A percentile compares a stretch with the other conserved stretches of the same genome.
These are phyloP conservation scores for Dromas ardeola DNA, from an alignment of 2,113 vertebrate genomes.

Conservation along the genomic window DNA sequence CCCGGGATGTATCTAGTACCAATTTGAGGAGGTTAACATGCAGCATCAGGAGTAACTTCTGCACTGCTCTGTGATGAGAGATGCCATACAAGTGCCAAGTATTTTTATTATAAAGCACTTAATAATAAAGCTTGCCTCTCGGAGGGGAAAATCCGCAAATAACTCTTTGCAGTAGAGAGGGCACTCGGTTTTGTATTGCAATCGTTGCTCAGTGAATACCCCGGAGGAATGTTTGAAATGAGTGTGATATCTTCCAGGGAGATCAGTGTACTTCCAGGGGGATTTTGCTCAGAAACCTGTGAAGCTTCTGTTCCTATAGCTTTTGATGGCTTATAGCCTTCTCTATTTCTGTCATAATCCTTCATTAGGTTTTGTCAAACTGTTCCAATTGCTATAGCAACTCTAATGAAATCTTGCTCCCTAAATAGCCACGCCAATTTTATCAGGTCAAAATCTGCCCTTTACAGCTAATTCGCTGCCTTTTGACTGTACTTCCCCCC, in stretches of 20 bases:
- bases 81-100: not conserved
- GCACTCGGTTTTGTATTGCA: not conserved
- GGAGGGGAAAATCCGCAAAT: not conserved
- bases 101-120: conserved; percentile 10
- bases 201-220: not conserved
- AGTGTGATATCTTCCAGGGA: conserved; percentile 3
- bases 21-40: not conserved
- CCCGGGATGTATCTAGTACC: not conserved
- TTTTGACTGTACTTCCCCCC: not conserved
- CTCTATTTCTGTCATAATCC: conserved; percentile 54
- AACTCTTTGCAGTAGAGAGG: not conserved
- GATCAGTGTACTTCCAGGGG: conserved; percentile 12
- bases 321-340: conserved; percentile 8
- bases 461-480: not conserved
- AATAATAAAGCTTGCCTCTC: not conserved
- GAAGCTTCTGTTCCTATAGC: conserved; percentile 21
- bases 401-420: conserved; percentile 64
- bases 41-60: not conserved
- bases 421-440: conserved; percentile 49
- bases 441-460: conserved; percentile 45
- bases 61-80: not conserved
- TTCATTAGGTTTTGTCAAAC: conserved; percentile 60
- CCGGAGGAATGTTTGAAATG: not conserved
- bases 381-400: conserved; percentile 66
- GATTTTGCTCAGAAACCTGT: conserved; percentile 9